Base-by-base conservation (phyloP, 2,888 invertebrate genomes). In the Lepidocyrtinus sp. region DNA sequence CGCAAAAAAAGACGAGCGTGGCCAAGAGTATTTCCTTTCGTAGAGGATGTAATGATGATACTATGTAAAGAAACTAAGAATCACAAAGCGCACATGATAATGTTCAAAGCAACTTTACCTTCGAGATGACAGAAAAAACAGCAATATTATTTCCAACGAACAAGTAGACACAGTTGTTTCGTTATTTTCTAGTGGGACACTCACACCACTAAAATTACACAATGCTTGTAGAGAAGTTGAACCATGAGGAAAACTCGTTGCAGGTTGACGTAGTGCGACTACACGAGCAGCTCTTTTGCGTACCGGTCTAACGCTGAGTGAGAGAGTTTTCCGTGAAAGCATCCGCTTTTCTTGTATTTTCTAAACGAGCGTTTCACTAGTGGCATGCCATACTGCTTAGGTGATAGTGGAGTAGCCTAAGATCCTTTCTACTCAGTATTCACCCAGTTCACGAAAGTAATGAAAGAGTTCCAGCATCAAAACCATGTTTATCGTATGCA, bases 291-390 rank as follows among this genome's bases (percentile, higher is more conserved):
- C 5, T 69, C 25, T 62, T 75, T 70, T 64, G 59, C 36, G 64
- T 70, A 70, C 76, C 76, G 76, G 76, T 70, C 64, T 68, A 76
- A 55, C 27, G 70, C 59, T 64, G 76, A 76, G 65, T 76, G 76
- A 76, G 69, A 55, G 36, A 55, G 70, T 65, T 70, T 76, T 24
- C 59, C 65, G 59, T 59, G 63, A 36, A 71, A 71, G 17, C 76
- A 55, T 59, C 65, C 64, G 69, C 65, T 71, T 76, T 76, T 76
- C 61, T 25, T 2, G 2, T 50, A 50, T 50, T 50, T 12, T 12
- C 50, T 1, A 36, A 50, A 50, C 50, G 50, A 50, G 50, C 2
- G 17, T 50, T 50, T 50, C 50, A 17, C 50, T 50, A 7, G 50
- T 50, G 50, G 50, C 15, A 7, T 50, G 50, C n/a, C 50, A 36